A percentile compares a stretch with the other conserved stretches of the same genome.
phyloP scores from a whole-genome alignment of 2,888 invertebrate species.

The Machimus rusticus region DNA sequence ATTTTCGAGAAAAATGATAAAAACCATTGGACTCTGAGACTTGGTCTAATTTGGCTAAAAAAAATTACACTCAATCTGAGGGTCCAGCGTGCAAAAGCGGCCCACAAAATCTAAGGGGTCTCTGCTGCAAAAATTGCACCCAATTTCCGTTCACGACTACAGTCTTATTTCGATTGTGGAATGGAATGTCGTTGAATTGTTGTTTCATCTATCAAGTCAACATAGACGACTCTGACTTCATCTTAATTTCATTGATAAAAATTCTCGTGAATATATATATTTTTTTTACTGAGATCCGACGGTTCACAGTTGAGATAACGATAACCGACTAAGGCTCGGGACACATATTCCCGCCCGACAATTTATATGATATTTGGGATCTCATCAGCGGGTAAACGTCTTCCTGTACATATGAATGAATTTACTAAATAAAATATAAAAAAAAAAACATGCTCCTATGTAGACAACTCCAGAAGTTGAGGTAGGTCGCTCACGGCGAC shows the following conservation, averaged over 20 bases:
- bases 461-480: conserved; percentile 14
- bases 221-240: not conserved
- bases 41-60: not conserved
- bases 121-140: not conserved
- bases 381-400: not conserved
- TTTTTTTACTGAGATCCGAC: not conserved
- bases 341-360: not conserved
- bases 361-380: conserved; percentile 17
- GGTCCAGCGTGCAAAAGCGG: not conserved
- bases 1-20: not conserved
- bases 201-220: not conserved
- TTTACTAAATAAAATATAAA: not conserved
- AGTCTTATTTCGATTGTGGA: not conserved
- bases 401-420: conserved; percentile 28
- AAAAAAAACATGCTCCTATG: not conserved
- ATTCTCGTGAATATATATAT: conserved; percentile 7
- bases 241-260: conserved; percentile 29
- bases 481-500: conserved; percentile 2
- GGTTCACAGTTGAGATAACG: conserved; percentile 11
- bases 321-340: not conserved
- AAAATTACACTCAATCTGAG: not conserved
- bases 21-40: not conserved
- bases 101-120: not conserved
- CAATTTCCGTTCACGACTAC: not conserved
- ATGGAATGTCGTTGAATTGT: not conserved